Percentiles rank a stretch among this genome's conserved stretches.
Evolutionary conservation across 2,888 invertebrate genomes (phyloP).

Genomic region (Stictocephala bisonia): DNA sequence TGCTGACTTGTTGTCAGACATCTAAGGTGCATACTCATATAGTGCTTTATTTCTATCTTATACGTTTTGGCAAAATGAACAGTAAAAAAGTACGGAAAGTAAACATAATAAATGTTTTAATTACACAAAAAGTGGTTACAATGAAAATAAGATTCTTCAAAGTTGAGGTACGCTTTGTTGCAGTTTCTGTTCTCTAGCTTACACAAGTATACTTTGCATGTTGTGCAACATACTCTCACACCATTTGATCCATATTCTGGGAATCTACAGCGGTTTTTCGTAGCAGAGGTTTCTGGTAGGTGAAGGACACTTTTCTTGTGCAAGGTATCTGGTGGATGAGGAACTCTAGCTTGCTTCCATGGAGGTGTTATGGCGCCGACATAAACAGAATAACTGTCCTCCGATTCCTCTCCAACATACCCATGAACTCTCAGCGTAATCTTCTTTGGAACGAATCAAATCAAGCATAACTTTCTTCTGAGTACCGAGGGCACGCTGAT

Average conservation of each 20-base stretch:
- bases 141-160: too few species aligned
- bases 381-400: not conserved
- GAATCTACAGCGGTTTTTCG: slow-evolving; percentile 15
- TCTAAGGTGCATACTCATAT: too few species aligned
- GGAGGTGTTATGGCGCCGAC: not conserved
- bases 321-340: slow-evolving; percentile 25
- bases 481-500: slow-evolving; percentile 3
- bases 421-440: not conserved
- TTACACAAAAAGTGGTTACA: too few species aligned
- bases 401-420: not conserved
- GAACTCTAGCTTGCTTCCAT: not conserved
- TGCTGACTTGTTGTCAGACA: too few species aligned
- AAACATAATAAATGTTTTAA: too few species aligned
- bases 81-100: too few species aligned
- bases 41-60: too few species aligned
- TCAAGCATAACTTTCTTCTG: slow-evolving; percentile 4
- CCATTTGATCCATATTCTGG: slow-evolving; percentile 10
- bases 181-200: slow-evolving; percentile 16
- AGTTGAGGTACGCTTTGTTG: slow-evolving; percentile 1
- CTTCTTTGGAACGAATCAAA: not conserved
- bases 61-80: too few species aligned
- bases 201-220: slow-evolving; percentile 15
- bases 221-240: not conserved
- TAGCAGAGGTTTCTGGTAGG: not conserved
- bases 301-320: slow-evolving; percentile 24